A percentile compares a stretch with the other conserved stretches of the same genome.
Conservation (phyloP, 2,797 vertebrate genomes). For the Perodicticus potto region DNA sequence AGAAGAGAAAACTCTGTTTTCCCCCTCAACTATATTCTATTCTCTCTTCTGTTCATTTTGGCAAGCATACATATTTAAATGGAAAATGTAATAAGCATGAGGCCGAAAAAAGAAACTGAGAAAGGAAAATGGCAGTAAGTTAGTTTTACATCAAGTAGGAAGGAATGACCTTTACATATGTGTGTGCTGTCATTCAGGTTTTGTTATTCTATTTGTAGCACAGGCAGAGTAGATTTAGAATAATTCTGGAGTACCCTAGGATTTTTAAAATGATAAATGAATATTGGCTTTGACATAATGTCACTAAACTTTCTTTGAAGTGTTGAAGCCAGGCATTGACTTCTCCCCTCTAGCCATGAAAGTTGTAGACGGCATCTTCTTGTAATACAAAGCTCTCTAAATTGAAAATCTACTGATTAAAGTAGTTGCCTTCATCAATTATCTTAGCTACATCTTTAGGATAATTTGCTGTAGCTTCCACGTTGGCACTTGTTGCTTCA, state of each 20-base stretch:
- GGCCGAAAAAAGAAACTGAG: slow-evolving; percentile 26
- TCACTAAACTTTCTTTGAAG: background rate
- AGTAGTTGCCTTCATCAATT: too few relatives aligned
- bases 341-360: background rate
- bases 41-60: slow-evolving; percentile 49
- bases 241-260: too few relatives aligned
- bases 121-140: slow-evolving; percentile 46
- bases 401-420: too few relatives aligned
- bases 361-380: too few relatives aligned
- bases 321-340: background rate
- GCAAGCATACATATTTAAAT: slow-evolving; percentile 62
- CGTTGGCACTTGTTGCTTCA: background rate
- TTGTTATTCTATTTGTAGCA: too few relatives aligned
- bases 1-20: slow-evolving; percentile 54
- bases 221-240: too few relatives aligned
- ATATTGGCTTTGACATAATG: background rate
- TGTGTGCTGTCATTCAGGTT: too few relatives aligned
- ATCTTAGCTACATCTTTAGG: too few relatives aligned
- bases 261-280: background rate
- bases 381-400: too few relatives aligned
- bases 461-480: too few relatives aligned
- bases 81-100: slow-evolving; percentile 46
- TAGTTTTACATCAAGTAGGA: slow-evolving; percentile 22
- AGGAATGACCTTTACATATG: slow-evolving; percentile 47
- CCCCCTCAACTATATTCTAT: background rate